These are phyloP conservation scores for Bombus superbus DNA, from an alignment of 1,140 invertebrate species.

Conservation along the genomic window DNA sequence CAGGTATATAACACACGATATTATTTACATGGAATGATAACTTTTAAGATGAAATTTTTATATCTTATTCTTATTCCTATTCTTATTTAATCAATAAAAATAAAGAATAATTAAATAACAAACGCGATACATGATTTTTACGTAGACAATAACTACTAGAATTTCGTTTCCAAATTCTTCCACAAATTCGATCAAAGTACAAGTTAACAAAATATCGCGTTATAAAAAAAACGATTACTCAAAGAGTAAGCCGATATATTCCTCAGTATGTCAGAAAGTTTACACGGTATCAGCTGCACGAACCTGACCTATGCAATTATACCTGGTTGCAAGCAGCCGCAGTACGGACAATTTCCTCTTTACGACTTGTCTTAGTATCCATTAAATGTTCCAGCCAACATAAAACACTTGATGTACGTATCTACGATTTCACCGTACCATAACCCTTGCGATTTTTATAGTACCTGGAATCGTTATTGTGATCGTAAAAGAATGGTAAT, in stretches of 20 bases:
- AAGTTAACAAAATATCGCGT: no score
- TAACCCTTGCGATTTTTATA: constrained; percentile 8
- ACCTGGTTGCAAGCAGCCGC: background rate
- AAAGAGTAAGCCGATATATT: background rate
- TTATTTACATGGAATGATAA: no score
- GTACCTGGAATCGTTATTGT: background rate
- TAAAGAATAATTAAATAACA: no score
- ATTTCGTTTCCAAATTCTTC: no score
- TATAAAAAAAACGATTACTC: no score
- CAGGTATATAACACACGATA: no score
- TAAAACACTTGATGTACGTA: background rate
- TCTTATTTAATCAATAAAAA: no score
- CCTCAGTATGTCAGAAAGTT: background rate
- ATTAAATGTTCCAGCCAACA: background rate
- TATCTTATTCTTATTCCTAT: no score
- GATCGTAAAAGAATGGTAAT: constrained; percentile 21
- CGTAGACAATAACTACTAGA: no score
- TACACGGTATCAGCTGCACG: constrained; percentile 16
- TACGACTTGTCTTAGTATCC: constrained; percentile 31
- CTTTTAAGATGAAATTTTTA: no score
- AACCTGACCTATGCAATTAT: constrained; percentile 25
- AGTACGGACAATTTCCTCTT: background rate
- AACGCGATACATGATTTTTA: no score
- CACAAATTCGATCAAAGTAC: no score
- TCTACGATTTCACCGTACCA: constrained; percentile 13